Base-by-base conservation (phyloP, 2,797 vertebrate genomes). In the Parauchenoglanis ngamensis region DNA sequence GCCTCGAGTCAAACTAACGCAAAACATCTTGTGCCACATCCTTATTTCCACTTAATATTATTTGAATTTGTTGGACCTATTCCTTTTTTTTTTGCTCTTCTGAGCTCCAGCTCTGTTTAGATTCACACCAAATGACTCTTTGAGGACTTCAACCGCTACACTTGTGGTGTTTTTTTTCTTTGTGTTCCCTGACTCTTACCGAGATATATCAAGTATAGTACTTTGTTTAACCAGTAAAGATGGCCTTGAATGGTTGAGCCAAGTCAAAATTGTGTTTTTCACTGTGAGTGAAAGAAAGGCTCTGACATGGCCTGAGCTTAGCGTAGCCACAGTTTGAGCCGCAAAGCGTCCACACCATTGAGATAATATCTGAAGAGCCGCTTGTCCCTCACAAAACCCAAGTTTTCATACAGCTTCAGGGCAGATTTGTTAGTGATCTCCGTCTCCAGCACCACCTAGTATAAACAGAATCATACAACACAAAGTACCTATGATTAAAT, bases 291-390 rank as follows among this genome's bases (percentile, higher is more conserved):
- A 61, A 61, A 44, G 57, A 40, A 5, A 40, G n/a, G 15, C 7
- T 31, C 7, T 17, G 46, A 56, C 52, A 31, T 13, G n/a, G 73
- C 49, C 73, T 31, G 68, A 84, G 86, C 81, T 89, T 97, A 99
- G 95, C 98, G 98, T 93, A 99, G 98, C 98, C 98, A 99, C 86
- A 99, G 96, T 97, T 99, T 99, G 95, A 99, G 98, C 94, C 98
- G 97, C 95, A 99, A 96, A 89, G 98, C 98, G 91, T 99, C 98
- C 94, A 99, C 98, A 95, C 98, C 98, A 35, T 99, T 99, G 96
- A 99, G 98, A 97, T 99, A 99, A 95, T 99, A 99, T 98, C 98
- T 98, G 98, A 99, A 99, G 94, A 99, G 97, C 96, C 98, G 97
- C 96, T 99, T 99, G 96, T 99, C 98, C 95, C 98, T 97, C 94